Percentiles rank a stretch among this genome's conserved stretches.
These are phyloP conservation scores for Candoia aspera DNA, from an alignment of 2,113 vertebrate species.

Conservation along the genomic window DNA sequence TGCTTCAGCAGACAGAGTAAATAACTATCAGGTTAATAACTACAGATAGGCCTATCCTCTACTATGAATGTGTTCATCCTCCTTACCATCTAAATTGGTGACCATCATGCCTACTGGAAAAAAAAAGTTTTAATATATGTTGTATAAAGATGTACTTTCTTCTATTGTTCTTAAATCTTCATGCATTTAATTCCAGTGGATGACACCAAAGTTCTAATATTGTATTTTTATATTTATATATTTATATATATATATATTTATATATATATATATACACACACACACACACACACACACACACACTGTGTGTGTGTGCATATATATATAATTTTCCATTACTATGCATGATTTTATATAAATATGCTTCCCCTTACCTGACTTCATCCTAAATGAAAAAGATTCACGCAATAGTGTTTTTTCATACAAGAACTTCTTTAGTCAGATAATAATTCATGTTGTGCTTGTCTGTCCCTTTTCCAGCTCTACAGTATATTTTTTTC, in stretches of 20 bases:
- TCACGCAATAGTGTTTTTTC: not conserved
- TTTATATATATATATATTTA: no score
- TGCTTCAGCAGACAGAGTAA: not conserved
- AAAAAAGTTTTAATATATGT: not conserved
- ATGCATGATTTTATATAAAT: no score
- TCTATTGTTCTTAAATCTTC: not conserved
- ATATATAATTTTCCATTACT: no score
- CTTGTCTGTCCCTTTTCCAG: not conserved
- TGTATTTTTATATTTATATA: not conserved
- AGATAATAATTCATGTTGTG: not conserved
- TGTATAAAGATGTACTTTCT: not conserved
- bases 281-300: no score
- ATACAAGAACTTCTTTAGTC: not conserved
- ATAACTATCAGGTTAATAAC: not conserved
- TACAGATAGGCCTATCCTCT: not conserved
- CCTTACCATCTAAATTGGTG: not conserved
- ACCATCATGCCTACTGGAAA: not conserved
- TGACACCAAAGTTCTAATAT: not conserved
- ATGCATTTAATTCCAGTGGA: not conserved
- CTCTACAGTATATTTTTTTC: not conserved
- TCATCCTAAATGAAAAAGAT: not conserved
- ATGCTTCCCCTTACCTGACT: not conserved
- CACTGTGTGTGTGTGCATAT: no score
- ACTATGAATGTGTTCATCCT: not conserved
- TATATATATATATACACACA: no score